Base-by-base conservation (phyloP, 1,140 invertebrate species). In the Zaprionus capensis region DNA sequence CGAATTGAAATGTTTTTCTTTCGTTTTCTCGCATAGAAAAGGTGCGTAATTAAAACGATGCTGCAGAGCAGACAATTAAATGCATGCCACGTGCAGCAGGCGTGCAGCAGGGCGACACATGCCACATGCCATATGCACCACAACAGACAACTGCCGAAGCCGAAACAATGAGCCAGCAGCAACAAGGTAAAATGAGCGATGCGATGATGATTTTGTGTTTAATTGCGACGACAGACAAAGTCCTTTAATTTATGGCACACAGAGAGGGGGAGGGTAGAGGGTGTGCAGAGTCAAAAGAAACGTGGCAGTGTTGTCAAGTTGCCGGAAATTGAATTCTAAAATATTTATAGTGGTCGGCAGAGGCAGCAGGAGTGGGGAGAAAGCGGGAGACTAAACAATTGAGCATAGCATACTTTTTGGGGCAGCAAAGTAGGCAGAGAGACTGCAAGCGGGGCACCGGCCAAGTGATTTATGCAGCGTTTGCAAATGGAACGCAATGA, bases 321-420 rank as follows among this genome's bases (percentile, higher is more conserved):
- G 68, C 73, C 83, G 83, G 83, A 86, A 86, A 86, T 86, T 86
- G 83, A 86, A 86, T 87, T 83, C 84, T 86, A 86, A 86, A 86
- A 86, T 86, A 86, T 86, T 88, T 80, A 86, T 84, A 66, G 53
- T 63, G 55, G 14, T 26, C 17, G 17, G 46, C 20, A 51, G 5
- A 51, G 12, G 20, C 46, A 22, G 2, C 5, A 24, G 9, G 14
- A 24, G 36, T 26, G 17, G 28, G 28, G 34, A 20, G 36, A n/a
- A 2, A 24, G 14, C 31, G 62, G 57, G 2, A 41, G 59, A 28
- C 57, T 46, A 65, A 65, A 70, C 73, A 63, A 70, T 70, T 58
- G 63, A 76, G 64, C 64, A 55, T 76, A 63, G 82, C 76, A 77
- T 66, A 82, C 69, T 82, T 79, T 80, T 82, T 53, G 70, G 76